A percentile compares a stretch with the other conserved stretches of the same genome.
Evolutionary conservation across 92 coral and sea anemone species (phyloP).

Genomic region (Palythoa heliodiscus): DNA sequence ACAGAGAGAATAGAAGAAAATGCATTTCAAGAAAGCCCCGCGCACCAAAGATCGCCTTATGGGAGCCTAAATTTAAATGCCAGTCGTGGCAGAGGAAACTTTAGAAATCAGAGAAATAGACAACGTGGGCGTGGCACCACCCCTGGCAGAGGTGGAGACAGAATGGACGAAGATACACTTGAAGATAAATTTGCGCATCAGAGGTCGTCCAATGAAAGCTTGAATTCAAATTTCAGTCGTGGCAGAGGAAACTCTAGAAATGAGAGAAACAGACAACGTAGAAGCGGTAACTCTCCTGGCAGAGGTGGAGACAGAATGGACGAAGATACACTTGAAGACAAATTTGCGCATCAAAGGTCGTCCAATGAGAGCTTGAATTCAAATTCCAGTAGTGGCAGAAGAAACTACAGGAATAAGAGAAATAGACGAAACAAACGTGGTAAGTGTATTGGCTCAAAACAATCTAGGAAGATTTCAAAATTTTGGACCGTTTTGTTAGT

Average conservation of each 20-base stretch:
- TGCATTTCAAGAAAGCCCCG: background rate
- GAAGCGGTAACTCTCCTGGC: background rate
- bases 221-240: background rate
- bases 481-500: no score
- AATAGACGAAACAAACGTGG: background rate
- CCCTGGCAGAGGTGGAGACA: background rate
- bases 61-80: background rate
- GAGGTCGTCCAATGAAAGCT: background rate
- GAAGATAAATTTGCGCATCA: constrained; percentile 2
- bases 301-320: constrained; percentile 3
- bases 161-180: background rate
- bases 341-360: constrained; percentile 13
- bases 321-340: background rate
- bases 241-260: background rate
- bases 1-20: background rate
- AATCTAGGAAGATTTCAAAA: no score
- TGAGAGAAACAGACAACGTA: background rate
- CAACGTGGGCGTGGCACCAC: background rate
- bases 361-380: constrained; percentile 33
- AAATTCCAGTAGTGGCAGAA: constrained; percentile 5
- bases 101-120: background rate
- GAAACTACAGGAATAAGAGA: background rate
- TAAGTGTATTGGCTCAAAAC: background rate
- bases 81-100: background rate
- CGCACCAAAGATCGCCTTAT: background rate